Percentiles rank a stretch among this genome's conserved stretches.
Evolutionary conservation across 2,888 invertebrate species (phyloP).

Genomic region (Nomada ruficornis): DNA sequence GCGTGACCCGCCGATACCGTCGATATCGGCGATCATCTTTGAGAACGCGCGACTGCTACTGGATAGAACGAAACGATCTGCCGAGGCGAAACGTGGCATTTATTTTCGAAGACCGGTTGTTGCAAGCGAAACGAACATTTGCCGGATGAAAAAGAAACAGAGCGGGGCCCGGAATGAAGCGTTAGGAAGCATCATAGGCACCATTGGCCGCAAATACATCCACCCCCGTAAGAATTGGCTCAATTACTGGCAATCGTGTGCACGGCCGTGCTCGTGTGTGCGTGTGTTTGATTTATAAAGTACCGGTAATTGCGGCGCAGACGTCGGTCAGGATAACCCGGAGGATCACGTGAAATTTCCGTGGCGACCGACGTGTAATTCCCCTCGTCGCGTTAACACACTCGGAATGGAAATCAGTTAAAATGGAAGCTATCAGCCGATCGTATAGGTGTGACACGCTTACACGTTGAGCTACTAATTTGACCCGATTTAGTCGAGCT

Average conservation of each 20-base stretch:
- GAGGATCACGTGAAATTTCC: conserved; percentile 80
- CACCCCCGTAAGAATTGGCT: conserved; percentile 81
- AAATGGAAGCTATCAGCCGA: conserved; percentile 40
- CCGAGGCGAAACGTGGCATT: not conserved
- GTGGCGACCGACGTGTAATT: conserved; percentile 59
- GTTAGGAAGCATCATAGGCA: conserved; percentile 58
- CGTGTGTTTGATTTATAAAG: conserved; percentile 78
- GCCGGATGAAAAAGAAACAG: conserved; percentile 25
- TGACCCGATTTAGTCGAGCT: conserved; percentile 18
- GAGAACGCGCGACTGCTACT: not conserved
- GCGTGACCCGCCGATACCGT: not conserved
- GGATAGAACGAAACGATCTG: no score
- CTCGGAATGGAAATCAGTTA: conserved; percentile 42
- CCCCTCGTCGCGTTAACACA: conserved; percentile 37
- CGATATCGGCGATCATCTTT: not conserved
- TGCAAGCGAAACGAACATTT: not conserved
- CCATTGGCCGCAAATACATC: conserved; percentile 71
- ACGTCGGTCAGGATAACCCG: conserved; percentile 76
- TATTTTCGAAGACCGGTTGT: not conserved
- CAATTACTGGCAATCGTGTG: conserved; percentile 80
- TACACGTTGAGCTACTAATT: not conserved
- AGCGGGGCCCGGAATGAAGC: conserved; percentile 29
- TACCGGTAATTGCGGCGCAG: conserved; percentile 80
- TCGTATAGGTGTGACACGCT: not conserved
- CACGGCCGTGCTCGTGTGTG: conserved; percentile 62